phyloP scores from a whole-genome alignment of 2,113 vertebrate genomes.

The Cisticola juncidis region DNA sequence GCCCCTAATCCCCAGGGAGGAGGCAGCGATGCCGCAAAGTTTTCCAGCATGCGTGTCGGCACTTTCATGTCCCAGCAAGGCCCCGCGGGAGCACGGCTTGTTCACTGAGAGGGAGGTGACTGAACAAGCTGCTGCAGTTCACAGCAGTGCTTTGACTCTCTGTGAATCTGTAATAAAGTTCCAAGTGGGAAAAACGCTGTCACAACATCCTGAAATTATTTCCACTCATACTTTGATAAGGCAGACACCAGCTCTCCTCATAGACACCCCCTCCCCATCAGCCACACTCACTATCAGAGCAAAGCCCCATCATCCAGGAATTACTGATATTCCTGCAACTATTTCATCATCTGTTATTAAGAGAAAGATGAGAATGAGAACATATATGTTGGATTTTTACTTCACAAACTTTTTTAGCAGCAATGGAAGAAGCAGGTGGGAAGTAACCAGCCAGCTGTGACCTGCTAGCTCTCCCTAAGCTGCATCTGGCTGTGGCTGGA shows the following conservation, averaged over 20 bases:
- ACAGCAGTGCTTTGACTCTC: background rate
- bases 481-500: background rate
- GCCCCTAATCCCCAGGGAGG: background rate
- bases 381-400: background rate
- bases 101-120: background rate
- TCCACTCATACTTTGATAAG: background rate
- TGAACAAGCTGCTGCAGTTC: constrained; percentile 27
- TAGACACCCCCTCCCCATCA: background rate
- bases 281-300: background rate
- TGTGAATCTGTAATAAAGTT: background rate
- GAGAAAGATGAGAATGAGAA: background rate
- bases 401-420: background rate
- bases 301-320: background rate
- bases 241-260: background rate
- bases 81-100: background rate
- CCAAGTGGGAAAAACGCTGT: background rate
- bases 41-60: background rate
- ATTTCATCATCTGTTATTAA: background rate
- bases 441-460: background rate
- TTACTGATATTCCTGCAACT: background rate
- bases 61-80: constrained; percentile 28
- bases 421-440: background rate
- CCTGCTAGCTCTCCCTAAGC: background rate
- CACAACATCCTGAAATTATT: background rate
- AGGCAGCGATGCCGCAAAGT: background rate